A percentile compares a stretch with the other conserved stretches of the same genome.
phyloP scores from a whole-genome alignment of 2,888 invertebrate genomes.

The Eupithecia tripunctaria region DNA sequence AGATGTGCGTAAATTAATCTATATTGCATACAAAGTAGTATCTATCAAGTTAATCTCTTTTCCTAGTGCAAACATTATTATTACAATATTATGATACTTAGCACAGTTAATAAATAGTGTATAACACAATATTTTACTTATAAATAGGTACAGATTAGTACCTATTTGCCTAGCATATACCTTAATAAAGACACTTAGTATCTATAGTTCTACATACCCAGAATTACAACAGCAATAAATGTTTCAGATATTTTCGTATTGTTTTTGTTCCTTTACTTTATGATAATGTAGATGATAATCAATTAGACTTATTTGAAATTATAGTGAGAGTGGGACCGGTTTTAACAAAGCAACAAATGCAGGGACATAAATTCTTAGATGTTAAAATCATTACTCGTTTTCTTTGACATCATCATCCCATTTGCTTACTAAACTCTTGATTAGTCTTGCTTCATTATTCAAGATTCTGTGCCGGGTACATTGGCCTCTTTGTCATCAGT shows the following conservation, averaged over 20 bases:
- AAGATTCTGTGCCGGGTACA: slow-evolving; percentile 28
- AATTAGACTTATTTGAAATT: neutral
- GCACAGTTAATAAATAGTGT: neutral
- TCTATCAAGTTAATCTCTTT: too few relatives aligned
- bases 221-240: neutral
- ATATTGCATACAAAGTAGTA: too few relatives aligned
- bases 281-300: neutral
- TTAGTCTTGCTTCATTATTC: slow-evolving; percentile 65
- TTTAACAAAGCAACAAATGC: neutral
- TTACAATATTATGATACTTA: too few relatives aligned
- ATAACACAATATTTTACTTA: neutral
- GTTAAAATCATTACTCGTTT: slow-evolving; percentile 40
- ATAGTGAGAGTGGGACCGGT: neutral
- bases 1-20: neutral
- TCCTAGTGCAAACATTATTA: too few relatives aligned
- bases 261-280: neutral
- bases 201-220: neutral
- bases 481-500: slow-evolving; percentile 19
- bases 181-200: neutral
- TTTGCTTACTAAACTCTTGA: slow-evolving; percentile 79
- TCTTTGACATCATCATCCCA: slow-evolving; percentile 80
- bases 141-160: neutral
- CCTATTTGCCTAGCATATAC: neutral
- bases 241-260: neutral
- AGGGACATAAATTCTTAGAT: neutral